A percentile compares a stretch with the other conserved stretches of the same genome.
Evolutionary conservation across 2,888 invertebrate species (phyloP).

Genomic region (Agrotis ipsilon): DNA sequence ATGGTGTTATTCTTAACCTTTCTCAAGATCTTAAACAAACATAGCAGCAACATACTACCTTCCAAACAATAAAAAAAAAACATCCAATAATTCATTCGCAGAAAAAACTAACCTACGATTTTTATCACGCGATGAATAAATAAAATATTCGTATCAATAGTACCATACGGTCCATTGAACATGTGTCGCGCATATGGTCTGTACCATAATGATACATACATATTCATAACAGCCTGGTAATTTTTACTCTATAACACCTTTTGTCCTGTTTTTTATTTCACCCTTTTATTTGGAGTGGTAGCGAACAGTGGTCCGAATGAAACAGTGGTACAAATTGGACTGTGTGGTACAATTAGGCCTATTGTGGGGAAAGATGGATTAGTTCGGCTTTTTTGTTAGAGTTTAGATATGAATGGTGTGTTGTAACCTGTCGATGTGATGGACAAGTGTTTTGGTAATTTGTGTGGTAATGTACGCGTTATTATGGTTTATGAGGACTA

Average conservation of each 20-base stretch:
- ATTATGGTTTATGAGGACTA: too few relatives aligned
- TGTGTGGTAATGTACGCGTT: conserved; percentile 12
- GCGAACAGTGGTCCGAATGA: conserved; percentile 81
- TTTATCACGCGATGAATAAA: conserved; percentile 74
- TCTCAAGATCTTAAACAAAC: conserved; percentile 31
- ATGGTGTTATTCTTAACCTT: conserved; percentile 24
- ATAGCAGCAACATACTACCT: conserved; percentile 4
- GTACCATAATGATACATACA: conserved; percentile 72
- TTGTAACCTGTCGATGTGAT: conserved; percentile 55
- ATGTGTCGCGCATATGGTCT: conserved; percentile 84
- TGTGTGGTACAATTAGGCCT: conserved; percentile 79
- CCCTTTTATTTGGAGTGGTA: conserved; percentile 82
- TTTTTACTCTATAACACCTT: conserved; percentile 80
- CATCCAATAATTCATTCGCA: conserved; percentile 65
- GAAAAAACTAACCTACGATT: conserved; percentile 77
- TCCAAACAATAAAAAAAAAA: conserved; percentile 23
- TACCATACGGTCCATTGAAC: conserved; percentile 83
- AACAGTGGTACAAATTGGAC: conserved; percentile 74
- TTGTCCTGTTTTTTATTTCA: conserved; percentile 79
- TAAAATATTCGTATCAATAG: conserved; percentile 78
- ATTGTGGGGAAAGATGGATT: conserved; percentile 77
- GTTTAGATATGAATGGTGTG: conserved; percentile 56
- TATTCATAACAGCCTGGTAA: conserved; percentile 83
- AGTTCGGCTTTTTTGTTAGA: conserved; percentile 61
- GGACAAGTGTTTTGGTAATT: conserved; percentile 46